phyloP scores from a whole-genome alignment of 2,888 invertebrate species.

The Callimorpha dominula region DNA sequence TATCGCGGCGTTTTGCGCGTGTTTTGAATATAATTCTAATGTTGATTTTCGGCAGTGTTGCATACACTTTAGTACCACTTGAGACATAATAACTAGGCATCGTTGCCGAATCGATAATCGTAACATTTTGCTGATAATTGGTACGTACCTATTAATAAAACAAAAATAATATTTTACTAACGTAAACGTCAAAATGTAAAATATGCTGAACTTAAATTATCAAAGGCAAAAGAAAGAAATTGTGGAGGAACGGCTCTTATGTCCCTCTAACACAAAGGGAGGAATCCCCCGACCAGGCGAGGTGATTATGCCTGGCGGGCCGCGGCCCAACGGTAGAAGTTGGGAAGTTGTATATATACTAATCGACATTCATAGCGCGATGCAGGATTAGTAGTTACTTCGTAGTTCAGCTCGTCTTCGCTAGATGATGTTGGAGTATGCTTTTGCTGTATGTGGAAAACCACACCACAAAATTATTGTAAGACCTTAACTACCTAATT shows the following conservation, averaged over 20 bases:
- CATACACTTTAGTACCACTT: conserved; percentile 49
- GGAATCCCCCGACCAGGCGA: no score
- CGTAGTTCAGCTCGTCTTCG: no score
- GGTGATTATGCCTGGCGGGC: no score
- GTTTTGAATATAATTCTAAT: conserved; percentile 51
- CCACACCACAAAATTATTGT: no score
- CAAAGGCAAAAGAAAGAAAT: neutral
- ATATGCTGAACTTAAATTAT: conserved; percentile 4
- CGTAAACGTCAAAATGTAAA: conserved; percentile 18
- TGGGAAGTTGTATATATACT: no score
- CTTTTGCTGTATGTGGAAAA: no score
- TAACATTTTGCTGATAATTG: conserved; percentile 35
- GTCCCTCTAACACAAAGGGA: no score
- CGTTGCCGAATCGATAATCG: conserved; percentile 50
- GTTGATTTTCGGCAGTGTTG: conserved; percentile 54
- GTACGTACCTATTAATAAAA: conserved; percentile 32
- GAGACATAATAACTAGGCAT: conserved; percentile 53
- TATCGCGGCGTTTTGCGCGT: conserved; percentile 30
- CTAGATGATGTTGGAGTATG: no score
- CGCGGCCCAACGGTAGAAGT: no score
- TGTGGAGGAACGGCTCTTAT: no score
- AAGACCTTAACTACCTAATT: neutral
- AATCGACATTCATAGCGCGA: no score
- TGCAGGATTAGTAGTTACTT: no score
- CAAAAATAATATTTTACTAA: conserved; percentile 32